Conservation (phyloP, 1,140 invertebrate genomes). For the Solenopsis fugax region DNA sequence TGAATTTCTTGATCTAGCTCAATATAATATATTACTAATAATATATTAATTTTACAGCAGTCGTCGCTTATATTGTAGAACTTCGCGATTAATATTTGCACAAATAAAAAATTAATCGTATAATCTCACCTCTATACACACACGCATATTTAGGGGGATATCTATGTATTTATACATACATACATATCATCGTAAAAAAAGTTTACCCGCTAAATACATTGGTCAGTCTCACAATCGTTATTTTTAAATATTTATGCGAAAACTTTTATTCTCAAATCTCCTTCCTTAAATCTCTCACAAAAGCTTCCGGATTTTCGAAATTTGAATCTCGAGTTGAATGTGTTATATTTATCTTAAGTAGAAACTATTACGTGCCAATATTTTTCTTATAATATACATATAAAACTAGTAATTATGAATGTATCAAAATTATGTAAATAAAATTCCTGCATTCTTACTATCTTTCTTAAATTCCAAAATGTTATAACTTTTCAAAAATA, state of each 20-base stretch:
- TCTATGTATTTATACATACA: slow-evolving; percentile 2
- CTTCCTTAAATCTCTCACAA: slow-evolving; percentile 20
- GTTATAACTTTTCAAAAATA: not conserved
- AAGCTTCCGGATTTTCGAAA: slow-evolving; percentile 23
- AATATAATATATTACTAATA: slow-evolving; percentile 60
- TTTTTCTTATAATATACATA: not conserved
- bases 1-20: slow-evolving; percentile 42
- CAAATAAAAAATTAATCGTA: slow-evolving; percentile 74
- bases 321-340: not conserved
- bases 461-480: not conserved
- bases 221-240: slow-evolving; percentile 86
- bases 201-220: slow-evolving; percentile 83
- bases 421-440: not conserved
- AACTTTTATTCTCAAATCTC: slow-evolving; percentile 18
- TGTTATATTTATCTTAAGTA: not conserved
- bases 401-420: not conserved
- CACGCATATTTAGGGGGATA: not conserved
- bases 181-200: slow-evolving; percentile 76
- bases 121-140: slow-evolving; percentile 72
- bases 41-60: slow-evolving; percentile 84
- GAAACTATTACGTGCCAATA: not conserved
- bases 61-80: slow-evolving; percentile 78
- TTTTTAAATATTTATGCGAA: slow-evolving; percentile 73
- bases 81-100: slow-evolving; percentile 76
- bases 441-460: not conserved